A percentile compares a stretch with the other conserved stretches of the same genome.
These are phyloP conservation scores for Eupristina koningsbergeri DNA, from an alignment of 1,140 invertebrate species.

Conservation along the genomic window DNA sequence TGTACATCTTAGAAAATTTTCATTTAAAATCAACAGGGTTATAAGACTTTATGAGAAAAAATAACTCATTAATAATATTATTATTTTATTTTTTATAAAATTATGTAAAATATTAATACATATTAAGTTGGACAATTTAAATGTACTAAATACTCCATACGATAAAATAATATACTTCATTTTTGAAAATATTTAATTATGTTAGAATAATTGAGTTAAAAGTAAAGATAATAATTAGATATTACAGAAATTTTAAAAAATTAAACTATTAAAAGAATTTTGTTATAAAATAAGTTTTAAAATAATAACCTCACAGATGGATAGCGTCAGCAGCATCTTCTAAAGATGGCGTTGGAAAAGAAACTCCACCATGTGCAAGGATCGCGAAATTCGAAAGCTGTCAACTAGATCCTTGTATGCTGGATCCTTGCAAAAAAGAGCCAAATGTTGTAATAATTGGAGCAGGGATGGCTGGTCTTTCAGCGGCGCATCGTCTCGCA, in stretches of 20 bases:
- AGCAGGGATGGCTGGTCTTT: slow-evolving; percentile 83
- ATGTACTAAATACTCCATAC: too few species aligned
- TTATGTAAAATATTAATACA: too few species aligned
- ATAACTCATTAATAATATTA: too few species aligned
- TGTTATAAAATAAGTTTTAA: background rate
- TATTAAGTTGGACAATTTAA: too few species aligned
- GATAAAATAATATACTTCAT: too few species aligned
- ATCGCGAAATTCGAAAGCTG: slow-evolving; percentile 59
- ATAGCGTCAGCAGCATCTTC: slow-evolving; percentile 54
- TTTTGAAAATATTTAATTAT: too few species aligned
- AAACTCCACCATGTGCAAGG: slow-evolving; percentile 57
- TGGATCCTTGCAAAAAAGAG: slow-evolving; percentile 76
- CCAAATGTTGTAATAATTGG: slow-evolving; percentile 83
- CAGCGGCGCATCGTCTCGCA: slow-evolving; percentile 80
- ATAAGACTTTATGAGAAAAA: too few species aligned
- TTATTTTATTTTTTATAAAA: too few species aligned
- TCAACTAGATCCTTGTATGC: slow-evolving; percentile 69
- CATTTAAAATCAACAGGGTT: too few species aligned
- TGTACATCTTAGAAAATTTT: background rate
- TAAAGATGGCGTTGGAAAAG: slow-evolving; percentile 39
- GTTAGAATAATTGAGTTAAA: too few species aligned
- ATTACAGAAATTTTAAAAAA: background rate
- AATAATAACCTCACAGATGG: slow-evolving; percentile 54
- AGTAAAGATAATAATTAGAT: background rate
- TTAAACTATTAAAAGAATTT: background rate